Base-by-base conservation (phyloP, 2,888 invertebrate species). In the Penaeus monodon region DNA sequence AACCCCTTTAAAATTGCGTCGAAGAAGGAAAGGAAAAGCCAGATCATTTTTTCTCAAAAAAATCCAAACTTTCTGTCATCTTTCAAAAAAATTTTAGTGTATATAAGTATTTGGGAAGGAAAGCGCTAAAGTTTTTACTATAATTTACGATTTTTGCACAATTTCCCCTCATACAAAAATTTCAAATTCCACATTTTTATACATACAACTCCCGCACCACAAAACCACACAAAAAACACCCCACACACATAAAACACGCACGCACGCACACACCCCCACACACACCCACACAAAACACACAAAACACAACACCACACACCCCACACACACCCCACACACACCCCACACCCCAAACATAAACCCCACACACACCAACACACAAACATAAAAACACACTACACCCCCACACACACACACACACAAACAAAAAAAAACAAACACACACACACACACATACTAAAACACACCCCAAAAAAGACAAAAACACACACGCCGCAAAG, bases 81-180 rank as follows among this genome's bases (percentile, higher is more conserved):
- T 66, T 29, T n/a, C n/a, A n/a, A n/a, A 57, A 74, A 65, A 68
- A 79, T 85, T 85, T 80, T 74, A 85, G 64, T 85, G 85, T 85
- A 73, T 27, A 80, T 80, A 80, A 64, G 73, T 80, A 65, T n/a
- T 74, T 80, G 80, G 74, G 85, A 80, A 85, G 80, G 68, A 85
- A 80, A 70, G 80, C 85, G 80, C 85, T 80, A 74, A 74, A 80
- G 80, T n/a, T 79, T 74, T 64, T 80, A 80, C 79, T 80, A 77
- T 57, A 57, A 77, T 2, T 44, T 76, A n/a, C 17, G 22, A 2
- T 7, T n/a, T 22, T 6, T 29, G 24, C 76, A 49, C 7, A 0
- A n/a, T 76, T 76, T 74, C 8, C 6, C 20, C 1, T 20, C 0
- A 29, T 29, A 10, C 3, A 27, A 22, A n/a, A n/a, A 22, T 14